Base-by-base conservation (phyloP, 2,113 vertebrate species). In the Ursus arctos region DNA sequence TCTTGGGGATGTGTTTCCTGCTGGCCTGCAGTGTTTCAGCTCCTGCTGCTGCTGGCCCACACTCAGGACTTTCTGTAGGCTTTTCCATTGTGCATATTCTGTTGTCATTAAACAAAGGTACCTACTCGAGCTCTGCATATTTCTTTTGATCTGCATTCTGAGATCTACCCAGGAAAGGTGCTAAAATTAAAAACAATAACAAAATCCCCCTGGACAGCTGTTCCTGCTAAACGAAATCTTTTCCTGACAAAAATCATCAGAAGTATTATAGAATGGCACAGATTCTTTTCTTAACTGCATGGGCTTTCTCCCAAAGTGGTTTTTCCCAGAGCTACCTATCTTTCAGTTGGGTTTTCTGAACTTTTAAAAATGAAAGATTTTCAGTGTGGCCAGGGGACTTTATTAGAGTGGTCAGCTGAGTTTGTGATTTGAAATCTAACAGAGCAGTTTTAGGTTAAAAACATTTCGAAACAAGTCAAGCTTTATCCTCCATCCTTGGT, bases 301-400 rank as follows among this genome's bases (percentile, higher is more conserved):
- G 57, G 80, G 61, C 40, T 71, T 82, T 74, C 59, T 43, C 26
- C 61, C 24, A 83, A 18, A 82, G 74, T 19, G 9, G 74, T 51
- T 90, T 76, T 92, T 74, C 79, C 43, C 53, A 28, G 26, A 49
- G 43, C 28, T 82, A 16, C 15, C 87, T 82, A 21, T 15, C 87
- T 24, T 51, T 92, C 21, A 40, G 1, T 49, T 15, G 84, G 51
- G 28, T 74, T 40, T 51, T 76, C 10, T 61, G 57, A 81, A 61
- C 24, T 94, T 94, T 81, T 69, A 61, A 80, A 85, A 92, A 76
- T 81, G 33, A 61, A 26, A 47, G 43, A 36, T 92, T 97, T 82
- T 90, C 55, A 26, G 0, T 36, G 40, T 87, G 80, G 5, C 5
- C 9, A 12, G 31, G 51, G 22, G 49, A 8, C 83, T 92, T 79